These are phyloP conservation scores for Brotula barbata DNA, from an alignment of 2,797 vertebrate species.

Conservation along the genomic window DNA sequence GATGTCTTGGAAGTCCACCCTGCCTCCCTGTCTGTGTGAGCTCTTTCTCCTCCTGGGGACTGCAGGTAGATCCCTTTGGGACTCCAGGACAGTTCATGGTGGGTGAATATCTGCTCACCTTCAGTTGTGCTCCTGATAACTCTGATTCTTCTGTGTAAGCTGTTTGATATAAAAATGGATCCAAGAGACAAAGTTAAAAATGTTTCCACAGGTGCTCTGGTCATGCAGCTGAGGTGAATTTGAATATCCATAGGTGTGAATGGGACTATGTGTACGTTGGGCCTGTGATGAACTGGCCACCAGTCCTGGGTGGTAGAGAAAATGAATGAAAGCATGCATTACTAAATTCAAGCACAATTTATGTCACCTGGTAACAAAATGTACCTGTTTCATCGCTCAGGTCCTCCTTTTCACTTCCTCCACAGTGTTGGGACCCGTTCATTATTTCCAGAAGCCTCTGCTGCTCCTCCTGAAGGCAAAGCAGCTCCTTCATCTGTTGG, in stretches of 20 bases:
- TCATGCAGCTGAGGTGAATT: too few species aligned
- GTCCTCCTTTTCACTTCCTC: conserved; percentile 44
- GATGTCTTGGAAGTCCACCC: conserved; percentile 4
- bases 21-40: conserved; percentile 11
- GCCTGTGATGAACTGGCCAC: too few species aligned
- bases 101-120: conserved; percentile 22
- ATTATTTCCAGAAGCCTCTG: conserved; percentile 82
- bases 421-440: conserved; percentile 37
- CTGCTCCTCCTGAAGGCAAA: conserved; percentile 86
- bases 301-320: too few species aligned
- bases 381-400: too few species aligned
- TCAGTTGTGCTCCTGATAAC: conserved; percentile 30
- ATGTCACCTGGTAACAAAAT: too few species aligned
- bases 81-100: background rate
- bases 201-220: too few species aligned
- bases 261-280: too few species aligned
- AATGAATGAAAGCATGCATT: too few species aligned
- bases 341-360: too few species aligned
- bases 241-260: too few species aligned
- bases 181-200: background rate
- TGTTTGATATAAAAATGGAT: conserved; percentile 1
- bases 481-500: conserved; percentile 88
- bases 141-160: conserved; percentile 30
- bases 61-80: conserved; percentile 3
- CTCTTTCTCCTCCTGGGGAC: conserved; percentile 10